A percentile compares a stretch with the other conserved stretches of the same genome.
Evolutionary conservation across 2,113 vertebrate genomes (phyloP).

Genomic region (Phylloscopus trochilus): DNA sequence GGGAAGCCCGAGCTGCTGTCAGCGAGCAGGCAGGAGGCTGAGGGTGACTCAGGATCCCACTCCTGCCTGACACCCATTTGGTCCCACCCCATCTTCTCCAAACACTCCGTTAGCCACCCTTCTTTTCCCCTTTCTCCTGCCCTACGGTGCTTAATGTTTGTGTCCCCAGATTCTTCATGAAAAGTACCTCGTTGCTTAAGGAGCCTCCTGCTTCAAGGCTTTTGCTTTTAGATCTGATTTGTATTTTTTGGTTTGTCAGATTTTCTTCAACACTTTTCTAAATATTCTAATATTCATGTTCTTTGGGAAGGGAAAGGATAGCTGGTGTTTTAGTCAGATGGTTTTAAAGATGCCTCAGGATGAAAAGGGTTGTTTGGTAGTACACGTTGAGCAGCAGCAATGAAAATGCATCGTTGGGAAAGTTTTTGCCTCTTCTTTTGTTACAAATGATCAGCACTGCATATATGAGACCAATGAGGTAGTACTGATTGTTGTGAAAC

Average conservation of each 20-base stretch:
- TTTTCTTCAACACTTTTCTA: neutral
- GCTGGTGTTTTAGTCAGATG: neutral
- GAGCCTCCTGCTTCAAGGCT: neutral
- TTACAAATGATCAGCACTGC: neutral
- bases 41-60: constrained; percentile 36
- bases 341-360: constrained; percentile 9
- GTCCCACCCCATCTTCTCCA: neutral
- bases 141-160: accelerated
- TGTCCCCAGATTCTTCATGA: neutral
- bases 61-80: neutral
- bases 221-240: constrained; percentile 7
- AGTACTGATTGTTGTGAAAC: neutral
- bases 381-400: neutral
- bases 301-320: neutral
- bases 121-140: neutral
- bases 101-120: accelerated
- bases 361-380: neutral
- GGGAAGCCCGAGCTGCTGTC: constrained; percentile 70
- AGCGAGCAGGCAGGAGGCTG: constrained; percentile 33
- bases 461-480: neutral
- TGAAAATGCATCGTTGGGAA: constrained; percentile 55
- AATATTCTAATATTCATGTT: neutral
- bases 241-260: neutral
- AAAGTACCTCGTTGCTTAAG: neutral
- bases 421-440: constrained; percentile 62